Percentiles rank a stretch among this genome's conserved stretches.
phyloP scores from a whole-genome alignment of 1,140 invertebrate genomes.

The Drosophila virilis region DNA sequence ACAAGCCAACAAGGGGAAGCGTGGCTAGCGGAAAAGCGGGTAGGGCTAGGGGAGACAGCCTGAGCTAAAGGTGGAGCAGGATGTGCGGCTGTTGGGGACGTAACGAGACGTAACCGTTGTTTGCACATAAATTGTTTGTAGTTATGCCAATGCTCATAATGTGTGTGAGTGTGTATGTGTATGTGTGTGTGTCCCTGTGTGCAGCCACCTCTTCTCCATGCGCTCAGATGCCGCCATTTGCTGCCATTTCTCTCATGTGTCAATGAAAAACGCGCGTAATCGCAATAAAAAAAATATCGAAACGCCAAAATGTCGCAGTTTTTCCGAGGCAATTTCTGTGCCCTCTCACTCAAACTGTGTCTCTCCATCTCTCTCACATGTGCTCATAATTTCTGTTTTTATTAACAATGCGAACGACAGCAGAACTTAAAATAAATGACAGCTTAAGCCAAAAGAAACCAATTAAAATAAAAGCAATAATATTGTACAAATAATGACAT shows the following conservation, averaged over 20 bases:
- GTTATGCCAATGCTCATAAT: conserved; percentile 72
- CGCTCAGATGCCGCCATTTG: conserved; percentile 18
- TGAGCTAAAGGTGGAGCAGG: background rate
- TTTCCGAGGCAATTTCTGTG: conserved; percentile 63
- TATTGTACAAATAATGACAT: conserved; percentile 55
- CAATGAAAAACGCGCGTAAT: conserved; percentile 51
- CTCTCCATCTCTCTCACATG: conserved; percentile 19
- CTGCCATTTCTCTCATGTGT: conserved; percentile 55
- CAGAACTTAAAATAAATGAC: conserved; percentile 12
- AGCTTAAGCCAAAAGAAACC: conserved; percentile 3
- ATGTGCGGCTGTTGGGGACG: conserved; percentile 24
- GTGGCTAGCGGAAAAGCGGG: background rate
- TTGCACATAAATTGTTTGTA: conserved; percentile 79
- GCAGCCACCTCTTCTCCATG: background rate
- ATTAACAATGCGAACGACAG: conserved; percentile 48
- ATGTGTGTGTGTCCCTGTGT: conserved; percentile 14
- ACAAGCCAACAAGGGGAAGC: background rate
- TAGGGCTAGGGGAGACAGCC: background rate
- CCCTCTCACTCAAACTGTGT: background rate
- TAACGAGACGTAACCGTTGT: conserved; percentile 78
- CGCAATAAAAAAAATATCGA: conserved; percentile 44
- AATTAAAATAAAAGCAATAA: conserved; percentile 44
- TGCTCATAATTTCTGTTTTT: conserved; percentile 68
- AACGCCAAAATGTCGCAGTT: conserved; percentile 64
- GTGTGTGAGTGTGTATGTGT: conserved; percentile 24